Evolutionary conservation across 2,888 invertebrate genomes (phyloP).

Genomic region (Drosophila barbarae): DNA sequence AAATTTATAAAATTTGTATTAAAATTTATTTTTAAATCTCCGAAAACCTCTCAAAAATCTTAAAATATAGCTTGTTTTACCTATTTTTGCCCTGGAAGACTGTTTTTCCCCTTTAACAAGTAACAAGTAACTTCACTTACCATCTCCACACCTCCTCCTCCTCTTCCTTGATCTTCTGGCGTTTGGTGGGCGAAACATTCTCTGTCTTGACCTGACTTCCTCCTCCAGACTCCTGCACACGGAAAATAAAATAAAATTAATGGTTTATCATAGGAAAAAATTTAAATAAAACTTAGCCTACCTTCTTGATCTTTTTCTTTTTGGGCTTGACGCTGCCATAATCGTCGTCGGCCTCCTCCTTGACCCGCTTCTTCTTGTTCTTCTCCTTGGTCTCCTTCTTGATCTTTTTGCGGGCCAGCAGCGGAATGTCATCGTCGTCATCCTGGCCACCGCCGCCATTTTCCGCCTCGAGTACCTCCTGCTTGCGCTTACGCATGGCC

Average conservation of each 20-base stretch:
- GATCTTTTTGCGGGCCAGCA: constrained; percentile 80
- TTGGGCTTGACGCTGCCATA: constrained; percentile 80
- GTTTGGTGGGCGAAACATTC: constrained; percentile 82
- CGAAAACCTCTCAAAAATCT: background rate
- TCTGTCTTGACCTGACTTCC: constrained; percentile 51
- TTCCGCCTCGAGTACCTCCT: constrained; percentile 21
- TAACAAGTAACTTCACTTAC: constrained; percentile 80
- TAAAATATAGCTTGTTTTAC: rapidly evolving
- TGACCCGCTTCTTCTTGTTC: constrained; percentile 81
- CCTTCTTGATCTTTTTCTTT: constrained; percentile 81
- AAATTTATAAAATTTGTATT: background rate
- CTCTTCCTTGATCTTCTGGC: constrained; percentile 88
- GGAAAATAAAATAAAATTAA: constrained; percentile 35
- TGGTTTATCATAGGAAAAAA: background rate
- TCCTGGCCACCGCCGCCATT: constrained; percentile 83
- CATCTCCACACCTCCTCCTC: constrained; percentile 94
- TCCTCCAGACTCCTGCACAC: constrained; percentile 32
- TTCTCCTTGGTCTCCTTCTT: constrained; percentile 83
- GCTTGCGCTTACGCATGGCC: constrained; percentile 81
- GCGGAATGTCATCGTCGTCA: constrained; percentile 77
- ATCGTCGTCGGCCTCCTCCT: constrained; percentile 82
- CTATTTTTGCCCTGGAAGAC: background rate
- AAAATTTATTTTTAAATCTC: background rate
- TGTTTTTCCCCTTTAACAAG: background rate
- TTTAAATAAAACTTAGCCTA: constrained; percentile 14